A percentile compares a stretch with the other conserved stretches of the same genome.
These are phyloP conservation scores for Anguilla anguilla DNA, from an alignment of 2,797 vertebrate genomes.

Conservation along the genomic window DNA sequence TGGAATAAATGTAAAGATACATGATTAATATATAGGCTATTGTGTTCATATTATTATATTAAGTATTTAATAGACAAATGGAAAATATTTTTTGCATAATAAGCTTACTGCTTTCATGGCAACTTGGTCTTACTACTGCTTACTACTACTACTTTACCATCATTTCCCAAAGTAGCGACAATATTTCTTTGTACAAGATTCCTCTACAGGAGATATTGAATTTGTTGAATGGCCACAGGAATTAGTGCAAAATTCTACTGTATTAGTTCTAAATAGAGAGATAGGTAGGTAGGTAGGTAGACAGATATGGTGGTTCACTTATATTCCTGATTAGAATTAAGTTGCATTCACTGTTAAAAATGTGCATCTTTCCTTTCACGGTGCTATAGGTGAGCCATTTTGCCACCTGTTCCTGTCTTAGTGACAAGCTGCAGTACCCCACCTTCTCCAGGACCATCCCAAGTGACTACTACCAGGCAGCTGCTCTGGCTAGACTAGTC, in stretches of 20 bases:
- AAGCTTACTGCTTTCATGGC: too few species aligned
- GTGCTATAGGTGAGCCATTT: slow-evolving; percentile 46
- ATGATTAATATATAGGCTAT: not conserved
- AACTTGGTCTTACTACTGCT: too few species aligned
- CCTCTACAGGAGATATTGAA: too few species aligned
- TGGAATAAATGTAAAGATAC: too few species aligned
- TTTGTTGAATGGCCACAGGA: too few species aligned
- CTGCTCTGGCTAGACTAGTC: slow-evolving; percentile 57
- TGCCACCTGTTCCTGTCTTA: slow-evolving; percentile 43
- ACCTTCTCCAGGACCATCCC: slow-evolving; percentile 61
- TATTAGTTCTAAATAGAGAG: not conserved
- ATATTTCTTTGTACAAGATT: too few species aligned
- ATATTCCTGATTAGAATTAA: too few species aligned
- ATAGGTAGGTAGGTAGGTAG: not conserved
- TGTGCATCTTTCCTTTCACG: not conserved
- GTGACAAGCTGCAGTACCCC: slow-evolving; percentile 39
- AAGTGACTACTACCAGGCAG: slow-evolving; percentile 70
- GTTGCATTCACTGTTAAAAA: not conserved
- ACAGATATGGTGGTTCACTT: not conserved
- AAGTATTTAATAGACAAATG: too few species aligned
- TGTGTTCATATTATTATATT: not conserved
- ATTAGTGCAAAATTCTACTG: too few species aligned
- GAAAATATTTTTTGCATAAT: too few species aligned
- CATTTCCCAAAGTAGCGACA: too few species aligned
- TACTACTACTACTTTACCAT: too few species aligned